Evolutionary conservation across 2,888 invertebrate species (phyloP).

Genomic region (Mechanitis mazaeus): DNA sequence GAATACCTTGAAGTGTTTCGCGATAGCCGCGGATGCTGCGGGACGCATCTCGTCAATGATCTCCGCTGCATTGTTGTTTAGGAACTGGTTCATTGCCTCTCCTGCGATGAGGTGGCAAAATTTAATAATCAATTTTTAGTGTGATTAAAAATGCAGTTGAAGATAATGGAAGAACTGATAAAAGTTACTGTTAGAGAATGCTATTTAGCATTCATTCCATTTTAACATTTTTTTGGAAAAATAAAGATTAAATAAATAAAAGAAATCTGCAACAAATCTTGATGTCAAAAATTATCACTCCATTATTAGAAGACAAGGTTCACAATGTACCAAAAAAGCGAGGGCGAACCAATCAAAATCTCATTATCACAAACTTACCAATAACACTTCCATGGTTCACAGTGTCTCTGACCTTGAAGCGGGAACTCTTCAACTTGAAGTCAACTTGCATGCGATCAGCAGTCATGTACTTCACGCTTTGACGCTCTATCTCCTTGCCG

Average conservation of each 20-base stretch:
- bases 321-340: not conserved
- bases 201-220: no score
- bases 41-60: constrained; percentile 90
- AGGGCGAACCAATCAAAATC: not conserved
- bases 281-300: no score
- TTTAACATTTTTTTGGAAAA: no score
- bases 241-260: no score
- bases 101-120: constrained; percentile 62
- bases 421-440: constrained; percentile 81
- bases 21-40: constrained; percentile 82
- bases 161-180: no score
- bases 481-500: constrained; percentile 79
- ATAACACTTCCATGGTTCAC: constrained; percentile 86
- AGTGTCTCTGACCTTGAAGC: constrained; percentile 83
- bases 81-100: constrained; percentile 89
- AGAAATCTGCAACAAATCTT: no score
- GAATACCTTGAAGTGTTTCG: constrained; percentile 84
- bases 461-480: constrained; percentile 80
- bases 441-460: constrained; percentile 82
- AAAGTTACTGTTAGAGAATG: no score
- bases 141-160: not conserved
- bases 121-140: not conserved
- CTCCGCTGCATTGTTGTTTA: constrained; percentile 87
- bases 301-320: no score
- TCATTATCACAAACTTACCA: constrained; percentile 69